Base-by-base conservation (phyloP, 2,113 vertebrate species). In the Colaptes auratus region DNA sequence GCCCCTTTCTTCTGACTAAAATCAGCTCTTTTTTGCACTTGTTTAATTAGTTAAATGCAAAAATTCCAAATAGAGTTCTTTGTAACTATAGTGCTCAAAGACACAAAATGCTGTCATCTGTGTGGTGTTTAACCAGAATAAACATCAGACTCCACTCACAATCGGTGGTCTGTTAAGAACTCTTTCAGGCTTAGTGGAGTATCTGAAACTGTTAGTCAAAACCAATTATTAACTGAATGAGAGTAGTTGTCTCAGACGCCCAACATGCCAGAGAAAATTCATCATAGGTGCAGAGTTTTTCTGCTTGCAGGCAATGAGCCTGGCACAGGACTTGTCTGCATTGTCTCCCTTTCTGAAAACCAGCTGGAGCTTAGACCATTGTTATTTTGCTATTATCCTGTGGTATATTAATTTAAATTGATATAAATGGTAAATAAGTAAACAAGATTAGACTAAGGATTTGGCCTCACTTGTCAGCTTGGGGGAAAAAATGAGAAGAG, bases 391-490 rank as follows among this genome's bases (percentile, higher is more conserved):
- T 63, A 35, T 50, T 91, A 11, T 55, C 39, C 44, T 52, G 13
- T 78, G 35, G 59, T 10, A 58, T 64, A 69, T 73, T 89, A 8
- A 90, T 95, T 92, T 93, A 82, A 85, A 89, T 89, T 70, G 1
- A 92, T 95, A 90, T 89, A 72, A 89, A 86, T 82, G 82, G 59
- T 86, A 92, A 90, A 92, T 88, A 95, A 74, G 53, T 92, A 74
- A 93, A 88, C 53, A 86, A 24, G 58, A 93, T 96, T 83, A 92
- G 80, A 65, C 28, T 17, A 74, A 95, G 56, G 23, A 88, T 89
- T 95, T 93, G 88, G n/a, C 48, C 31, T 83, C 64, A 74, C 42
- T 73, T 65, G 20, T 72, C 79, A 53, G 48, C 33, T 64, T 75
- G 81, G 28, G 35, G 23, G 19, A 92, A 92, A 76, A 50, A 79